Percentiles rank a stretch among this genome's conserved stretches.
phyloP scores from a whole-genome alignment of 2,797 vertebrate genomes.

The Trachops cirrhosus region DNA sequence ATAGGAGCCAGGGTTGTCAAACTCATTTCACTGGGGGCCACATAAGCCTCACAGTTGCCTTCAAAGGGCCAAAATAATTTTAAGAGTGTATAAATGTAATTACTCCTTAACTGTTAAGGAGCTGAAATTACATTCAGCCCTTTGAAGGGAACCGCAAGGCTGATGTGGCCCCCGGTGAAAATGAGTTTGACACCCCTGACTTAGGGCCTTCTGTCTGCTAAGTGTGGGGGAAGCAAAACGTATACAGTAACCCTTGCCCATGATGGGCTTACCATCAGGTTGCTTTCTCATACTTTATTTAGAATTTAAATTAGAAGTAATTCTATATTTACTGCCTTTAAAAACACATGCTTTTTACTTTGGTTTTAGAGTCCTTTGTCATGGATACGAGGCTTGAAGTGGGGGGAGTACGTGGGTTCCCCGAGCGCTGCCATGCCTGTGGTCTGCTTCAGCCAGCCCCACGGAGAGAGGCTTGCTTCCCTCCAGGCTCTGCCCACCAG shows the following conservation, averaged over 20 bases:
- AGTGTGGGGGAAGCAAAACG: background rate
- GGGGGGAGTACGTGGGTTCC: conserved; percentile 98
- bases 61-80: too few relatives aligned
- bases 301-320: background rate
- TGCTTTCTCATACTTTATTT: background rate
- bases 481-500: conserved; percentile 95
- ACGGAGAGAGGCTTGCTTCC: conserved; percentile 94
- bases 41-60: too few relatives aligned
- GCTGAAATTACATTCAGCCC: too few relatives aligned
- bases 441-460: conserved; percentile 98
- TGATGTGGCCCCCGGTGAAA: too few relatives aligned
- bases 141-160: too few relatives aligned
- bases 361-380: conserved; percentile 92
- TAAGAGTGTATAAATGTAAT: too few relatives aligned
- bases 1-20: background rate
- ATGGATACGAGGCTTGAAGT: conserved; percentile 98
- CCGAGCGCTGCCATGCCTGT: conserved; percentile 95
- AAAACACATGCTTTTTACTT: background rate
- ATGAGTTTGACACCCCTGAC: too few relatives aligned
- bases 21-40: too few relatives aligned
- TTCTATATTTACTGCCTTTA: background rate
- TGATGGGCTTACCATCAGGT: background rate
- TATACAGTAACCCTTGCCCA: background rate
- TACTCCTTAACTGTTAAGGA: too few relatives aligned
- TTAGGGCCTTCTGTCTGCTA: background rate